Percentiles rank a stretch among this genome's conserved stretches.
Conservation (phyloP, 2,113 vertebrate genomes). For the Columba livia region DNA sequence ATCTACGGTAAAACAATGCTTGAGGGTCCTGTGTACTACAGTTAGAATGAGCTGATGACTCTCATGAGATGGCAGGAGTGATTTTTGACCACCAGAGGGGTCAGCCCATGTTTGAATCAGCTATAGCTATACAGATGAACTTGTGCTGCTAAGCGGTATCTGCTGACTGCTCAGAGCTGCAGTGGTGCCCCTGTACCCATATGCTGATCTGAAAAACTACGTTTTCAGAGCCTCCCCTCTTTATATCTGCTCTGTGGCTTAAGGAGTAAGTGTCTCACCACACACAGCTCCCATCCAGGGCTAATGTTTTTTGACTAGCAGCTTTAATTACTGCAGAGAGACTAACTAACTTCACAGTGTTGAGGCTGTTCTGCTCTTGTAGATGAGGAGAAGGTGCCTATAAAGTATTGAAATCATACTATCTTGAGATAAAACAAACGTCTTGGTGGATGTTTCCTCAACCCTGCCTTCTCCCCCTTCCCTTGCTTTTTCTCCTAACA, state of each 20-base stretch:
- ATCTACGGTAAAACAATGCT: too few relatives aligned
- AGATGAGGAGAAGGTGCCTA: background rate
- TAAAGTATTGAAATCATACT: background rate
- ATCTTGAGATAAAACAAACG: background rate
- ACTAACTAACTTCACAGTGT: rapidly evolving
- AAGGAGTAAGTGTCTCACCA: background rate
- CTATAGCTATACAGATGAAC: background rate
- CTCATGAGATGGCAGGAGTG: background rate
- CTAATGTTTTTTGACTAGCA: background rate
- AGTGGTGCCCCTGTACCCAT: rapidly evolving
- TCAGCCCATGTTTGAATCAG: background rate
- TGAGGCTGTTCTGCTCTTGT: background rate
- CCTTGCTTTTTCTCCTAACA: background rate
- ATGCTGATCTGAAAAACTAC: rapidly evolving
- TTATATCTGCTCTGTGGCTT: background rate
- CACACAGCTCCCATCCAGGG: background rate
- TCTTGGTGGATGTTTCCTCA: background rate
- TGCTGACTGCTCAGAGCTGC: background rate
- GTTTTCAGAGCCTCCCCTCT: background rate
- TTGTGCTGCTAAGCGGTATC: background rate
- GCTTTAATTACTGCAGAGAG: background rate
- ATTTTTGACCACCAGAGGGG: background rate
- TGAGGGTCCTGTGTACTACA: too few relatives aligned
- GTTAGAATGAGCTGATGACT: too few relatives aligned
- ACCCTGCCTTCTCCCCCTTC: background rate